Conservation (phyloP, 23 tunicate genomes). For the Styela plicata region DNA sequence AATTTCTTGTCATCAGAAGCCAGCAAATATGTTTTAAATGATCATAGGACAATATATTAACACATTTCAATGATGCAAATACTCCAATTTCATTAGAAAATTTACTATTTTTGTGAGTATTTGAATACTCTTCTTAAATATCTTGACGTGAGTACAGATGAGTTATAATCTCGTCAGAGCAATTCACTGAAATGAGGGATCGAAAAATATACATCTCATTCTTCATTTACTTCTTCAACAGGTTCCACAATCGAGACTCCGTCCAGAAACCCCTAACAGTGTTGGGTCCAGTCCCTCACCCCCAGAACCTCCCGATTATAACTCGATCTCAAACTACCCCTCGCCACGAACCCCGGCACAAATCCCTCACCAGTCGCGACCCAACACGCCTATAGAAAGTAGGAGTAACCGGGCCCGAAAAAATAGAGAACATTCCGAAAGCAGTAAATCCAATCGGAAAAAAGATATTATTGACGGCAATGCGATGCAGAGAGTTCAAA, state of each 20-base stretch:
- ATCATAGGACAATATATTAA: too few relatives aligned
- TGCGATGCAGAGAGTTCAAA: background rate
- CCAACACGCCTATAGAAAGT: conserved; percentile 19
- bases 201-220: too few relatives aligned
- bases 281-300: conserved; percentile 33
- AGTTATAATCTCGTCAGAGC: too few relatives aligned
- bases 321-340: background rate
- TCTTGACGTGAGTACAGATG: too few relatives aligned
- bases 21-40: too few relatives aligned
- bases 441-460: background rate
- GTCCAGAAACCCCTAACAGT: conserved; percentile 36
- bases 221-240: too few relatives aligned
- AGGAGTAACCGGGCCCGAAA: background rate
- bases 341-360: background rate
- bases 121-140: too few relatives aligned
- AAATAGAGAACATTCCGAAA: background rate
- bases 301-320: conserved; percentile 11
- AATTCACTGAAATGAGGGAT: too few relatives aligned
- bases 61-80: too few relatives aligned
- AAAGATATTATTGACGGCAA: background rate
- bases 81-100: too few relatives aligned
- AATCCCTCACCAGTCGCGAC: background rate
- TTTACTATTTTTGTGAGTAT: too few relatives aligned
- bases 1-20: too few relatives aligned
- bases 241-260: background rate